Base-by-base conservation (phyloP, 2,888 invertebrate species). In the Pollenia angustigena region DNA sequence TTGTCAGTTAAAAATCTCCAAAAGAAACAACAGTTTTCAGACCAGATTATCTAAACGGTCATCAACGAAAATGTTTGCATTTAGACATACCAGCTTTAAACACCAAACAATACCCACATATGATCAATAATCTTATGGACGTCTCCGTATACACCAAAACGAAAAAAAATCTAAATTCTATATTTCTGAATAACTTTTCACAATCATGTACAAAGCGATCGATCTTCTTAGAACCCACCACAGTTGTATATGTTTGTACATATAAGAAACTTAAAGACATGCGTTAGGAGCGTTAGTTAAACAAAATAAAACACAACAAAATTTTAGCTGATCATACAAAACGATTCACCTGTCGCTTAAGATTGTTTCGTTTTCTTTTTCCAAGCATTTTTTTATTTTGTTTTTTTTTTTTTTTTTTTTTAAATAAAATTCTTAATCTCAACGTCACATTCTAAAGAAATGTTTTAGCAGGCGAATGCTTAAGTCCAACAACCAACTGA, bases 271-370 rank as follows among this genome's bases (percentile, higher is more conserved):
- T 14, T 4, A 72, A 66, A 69, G 72, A 74, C 50, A 81, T 84
- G 84, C 84, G 87, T 84, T 84, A 87, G 84, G 81, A 84, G 81
- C 87, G 87, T 87, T 87, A 87, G 87, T 76, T 58, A 76, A 83
- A 81, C 81, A 16, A n/a, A 12, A 23, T 32, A 69, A 42, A 48
- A 12, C 60, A 69, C 64, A 66, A 60, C 50, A 74, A 74, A 64
- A 40, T 56, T 81, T 46, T 71, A 54, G 60, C 71, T 80, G 84
- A 87, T 81, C 84, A 81, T 62, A 87, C 84, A 84, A 87, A 84
- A 84, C 84, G 72, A 87, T 87, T 87, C 87, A 87, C 87, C 87
- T 87, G 87, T 87, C 87, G 87, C 81, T 84, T 84, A 83, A 80
- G 79, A 81, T 85, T 66, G 76, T 50, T 82, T 69, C 74, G 79